Base-by-base conservation (phyloP, 2,113 vertebrate species). In the Ptyas mucosa region DNA sequence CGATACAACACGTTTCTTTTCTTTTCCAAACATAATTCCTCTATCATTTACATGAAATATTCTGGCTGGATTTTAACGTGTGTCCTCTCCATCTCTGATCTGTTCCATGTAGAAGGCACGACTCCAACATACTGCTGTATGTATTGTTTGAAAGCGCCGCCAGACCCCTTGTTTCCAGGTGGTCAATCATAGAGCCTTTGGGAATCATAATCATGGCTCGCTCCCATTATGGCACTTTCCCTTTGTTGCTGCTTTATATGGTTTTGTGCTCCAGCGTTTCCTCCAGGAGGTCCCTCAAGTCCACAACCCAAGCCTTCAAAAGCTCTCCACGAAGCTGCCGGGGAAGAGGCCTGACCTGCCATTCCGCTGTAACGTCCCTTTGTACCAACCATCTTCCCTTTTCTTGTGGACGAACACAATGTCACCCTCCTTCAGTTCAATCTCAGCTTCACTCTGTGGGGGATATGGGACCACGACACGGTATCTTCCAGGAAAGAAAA, bases 331-430 rank as follows among this genome's bases (percentile, higher is more conserved):
- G 34, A 99, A 99, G 98, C 99, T 99, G 92, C 99, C 99, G 0
- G 99, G 99, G 95, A 99, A 99, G 94, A 99, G 98, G 55, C 99
- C 99, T 0, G 99, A 99, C 97, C 98, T 98, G 88, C 99, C 99
- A 0, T 98, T 99, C 93, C 99, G 98, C 97, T 99, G 99, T 96
- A 99, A 97, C 0, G 99, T 99, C 94, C 99, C 99, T 96, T 99
- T 99, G 97, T 98, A 99, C 99, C 99, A 99, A 96, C 99, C 99
- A 0, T 99, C 99, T 86, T 99, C 99, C 0, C 99, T 98, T 55
- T 99, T 99, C 98, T 99, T 99, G 97, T 99, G 99, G 95, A 99
- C 99, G 55, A 99, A 99, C 89, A 99, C 99, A 75, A 99, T 98
- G 94, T 99, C 99, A 1, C 99, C 99, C 95, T 99, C 98, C 95